Conservation (phyloP, 2,797 vertebrate genomes). For the Sebastes minor region DNA sequence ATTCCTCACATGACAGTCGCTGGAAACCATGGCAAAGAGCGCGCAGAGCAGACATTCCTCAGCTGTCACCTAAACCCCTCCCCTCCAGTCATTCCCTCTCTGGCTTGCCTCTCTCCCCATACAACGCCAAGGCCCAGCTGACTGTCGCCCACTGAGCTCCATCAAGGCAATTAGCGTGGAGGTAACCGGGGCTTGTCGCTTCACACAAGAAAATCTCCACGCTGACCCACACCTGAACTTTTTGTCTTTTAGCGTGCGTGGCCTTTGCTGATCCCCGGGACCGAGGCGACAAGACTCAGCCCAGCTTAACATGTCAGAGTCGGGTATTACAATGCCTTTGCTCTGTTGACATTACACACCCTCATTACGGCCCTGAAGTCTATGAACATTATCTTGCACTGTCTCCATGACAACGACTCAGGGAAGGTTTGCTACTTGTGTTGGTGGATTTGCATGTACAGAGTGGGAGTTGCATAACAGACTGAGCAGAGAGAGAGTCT, state of each 20-base stretch:
- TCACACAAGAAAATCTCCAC: conserved; percentile 48
- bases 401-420: conserved; percentile 71
- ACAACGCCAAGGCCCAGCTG: conserved; percentile 56
- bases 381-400: conserved; percentile 67
- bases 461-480: conserved; percentile 78
- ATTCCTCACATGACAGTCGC: conserved; percentile 89
- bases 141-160: conserved; percentile 64
- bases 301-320: conserved; percentile 42
- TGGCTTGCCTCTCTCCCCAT: conserved; percentile 37
- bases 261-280: conserved; percentile 18
- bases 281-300: conserved; percentile 27
- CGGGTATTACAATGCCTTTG: conserved; percentile 46
- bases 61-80: conserved; percentile 88
- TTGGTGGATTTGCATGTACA: conserved; percentile 78
- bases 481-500: conserved; percentile 42
- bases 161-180: conserved; percentile 59
- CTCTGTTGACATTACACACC: conserved; percentile 69
- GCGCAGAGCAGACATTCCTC: conserved; percentile 87
- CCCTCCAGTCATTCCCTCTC: conserved; percentile 51
- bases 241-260: not conserved
- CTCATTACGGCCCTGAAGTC: conserved; percentile 60
- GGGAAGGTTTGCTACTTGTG: conserved; percentile 67
- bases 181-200: conserved; percentile 42
- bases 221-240: conserved; percentile 69
- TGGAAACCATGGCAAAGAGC: conserved; percentile 87